These are phyloP conservation scores for Botia almorhae DNA, from an alignment of 2,797 vertebrate species.

Conservation along the genomic window DNA sequence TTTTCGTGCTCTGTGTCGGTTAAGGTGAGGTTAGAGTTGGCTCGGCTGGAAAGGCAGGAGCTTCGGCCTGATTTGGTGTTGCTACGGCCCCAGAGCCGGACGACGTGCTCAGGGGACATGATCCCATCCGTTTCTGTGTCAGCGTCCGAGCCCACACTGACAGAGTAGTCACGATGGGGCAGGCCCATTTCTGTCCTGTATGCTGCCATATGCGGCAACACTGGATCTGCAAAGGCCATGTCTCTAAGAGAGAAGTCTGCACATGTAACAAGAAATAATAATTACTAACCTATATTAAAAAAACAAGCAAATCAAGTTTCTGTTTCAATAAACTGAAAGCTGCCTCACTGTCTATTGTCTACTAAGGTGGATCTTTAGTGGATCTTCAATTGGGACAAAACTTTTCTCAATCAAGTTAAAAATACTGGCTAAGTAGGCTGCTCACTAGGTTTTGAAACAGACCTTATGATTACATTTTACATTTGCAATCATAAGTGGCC, in stretches of 20 bases:
- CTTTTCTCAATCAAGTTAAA: no score
- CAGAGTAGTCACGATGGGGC: conserved; percentile 90
- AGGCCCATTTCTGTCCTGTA: conserved; percentile 89
- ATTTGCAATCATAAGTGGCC: no score
- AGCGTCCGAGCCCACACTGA: conserved; percentile 89
- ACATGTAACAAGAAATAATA: conserved; percentile 69
- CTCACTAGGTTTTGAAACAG: no score
- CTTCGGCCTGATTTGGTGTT: conserved; percentile 94
- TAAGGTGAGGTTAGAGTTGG: conserved; percentile 97
- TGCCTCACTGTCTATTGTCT: neutral
- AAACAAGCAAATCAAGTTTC: neutral
- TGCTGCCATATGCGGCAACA: conserved; percentile 84
- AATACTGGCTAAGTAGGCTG: no score
- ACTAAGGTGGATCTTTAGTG: no score
- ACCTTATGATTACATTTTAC: no score
- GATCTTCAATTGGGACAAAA: no score
- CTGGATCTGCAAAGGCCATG: conserved; percentile 89
- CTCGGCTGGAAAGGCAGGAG: conserved; percentile 95
- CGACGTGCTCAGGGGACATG: conserved; percentile 90
- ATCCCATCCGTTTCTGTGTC: conserved; percentile 92
- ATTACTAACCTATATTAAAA: neutral
- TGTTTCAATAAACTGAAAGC: neutral
- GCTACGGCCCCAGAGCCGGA: conserved; percentile 89
- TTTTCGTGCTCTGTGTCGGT: conserved; percentile 98
- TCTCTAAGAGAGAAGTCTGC: conserved; percentile 91